Percentiles rank a stretch among this genome's conserved stretches.
Conservation (phyloP, 2,797 vertebrate species). For the Propithecus deckenii region DNA sequence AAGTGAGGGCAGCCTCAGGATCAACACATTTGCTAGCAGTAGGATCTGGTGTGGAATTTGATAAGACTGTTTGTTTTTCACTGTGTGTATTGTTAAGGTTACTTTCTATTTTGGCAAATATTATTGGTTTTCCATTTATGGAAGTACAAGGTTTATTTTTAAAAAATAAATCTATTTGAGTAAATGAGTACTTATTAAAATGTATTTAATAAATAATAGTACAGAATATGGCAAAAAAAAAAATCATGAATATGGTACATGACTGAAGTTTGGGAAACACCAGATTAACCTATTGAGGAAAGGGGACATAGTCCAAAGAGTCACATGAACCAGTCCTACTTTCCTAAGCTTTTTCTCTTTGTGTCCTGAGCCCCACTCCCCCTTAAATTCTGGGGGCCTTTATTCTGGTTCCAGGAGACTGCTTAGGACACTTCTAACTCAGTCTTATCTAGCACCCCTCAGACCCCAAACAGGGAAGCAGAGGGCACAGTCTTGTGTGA, state of each 20-base stretch:
- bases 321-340: neutral
- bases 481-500: neutral
- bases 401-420: neutral
- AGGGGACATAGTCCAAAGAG: neutral
- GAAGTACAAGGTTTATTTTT: neutral
- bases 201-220: neutral
- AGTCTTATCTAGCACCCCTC: neutral
- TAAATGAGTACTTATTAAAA: neutral
- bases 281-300: neutral
- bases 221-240: neutral
- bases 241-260: neutral
- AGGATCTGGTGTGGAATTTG: neutral
- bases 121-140: neutral
- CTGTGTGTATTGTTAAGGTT: constrained; percentile 10
- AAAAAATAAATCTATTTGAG: neutral
- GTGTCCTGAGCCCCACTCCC: neutral
- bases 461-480: neutral
- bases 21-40: constrained; percentile 1
- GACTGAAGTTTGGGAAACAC: neutral
- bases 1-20: neutral
- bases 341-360: neutral
- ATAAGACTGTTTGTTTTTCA: neutral
- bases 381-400: neutral
- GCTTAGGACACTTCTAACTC: neutral
- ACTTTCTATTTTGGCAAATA: neutral